A percentile compares a stretch with the other conserved stretches of the same genome.
Evolutionary conservation across 2,888 invertebrate species (phyloP).

Genomic region (Ochropacha duplaris): DNA sequence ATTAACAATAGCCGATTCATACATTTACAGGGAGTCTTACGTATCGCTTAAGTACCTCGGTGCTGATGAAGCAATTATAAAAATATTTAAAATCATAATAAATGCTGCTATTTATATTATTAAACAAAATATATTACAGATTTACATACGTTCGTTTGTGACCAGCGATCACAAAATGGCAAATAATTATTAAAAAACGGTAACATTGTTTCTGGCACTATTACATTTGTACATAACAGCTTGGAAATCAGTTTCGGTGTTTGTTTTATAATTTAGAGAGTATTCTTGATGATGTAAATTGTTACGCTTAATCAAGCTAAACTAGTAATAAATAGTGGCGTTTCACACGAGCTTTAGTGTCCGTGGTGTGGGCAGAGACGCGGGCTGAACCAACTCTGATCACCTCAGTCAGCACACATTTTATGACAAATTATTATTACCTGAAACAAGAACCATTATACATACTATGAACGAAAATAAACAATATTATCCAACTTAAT

Average conservation of each 20-base stretch:
- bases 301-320: slow-evolving; percentile 55
- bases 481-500: not conserved
- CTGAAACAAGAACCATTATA: slow-evolving; percentile 31
- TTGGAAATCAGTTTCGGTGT: slow-evolving; percentile 18
- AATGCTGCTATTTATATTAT: slow-evolving; percentile 59
- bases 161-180: not conserved
- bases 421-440: slow-evolving; percentile 44
- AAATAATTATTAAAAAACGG: slow-evolving; percentile 26
- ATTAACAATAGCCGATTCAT: not conserved
- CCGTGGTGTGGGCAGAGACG: slow-evolving; percentile 20
- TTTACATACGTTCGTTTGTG: slow-evolving; percentile 5
- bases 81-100: slow-evolving; percentile 52
- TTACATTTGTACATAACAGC: slow-evolving; percentile 43
- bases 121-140: slow-evolving; percentile 29
- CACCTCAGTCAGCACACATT: slow-evolving; percentile 59
- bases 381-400: slow-evolving; percentile 46
- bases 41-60: slow-evolving; percentile 58
- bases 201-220: slow-evolving; percentile 45
- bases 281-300: slow-evolving; percentile 40
- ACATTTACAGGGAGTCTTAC: slow-evolving; percentile 18
- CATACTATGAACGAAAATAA: not conserved
- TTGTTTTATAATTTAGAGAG: slow-evolving; percentile 32
- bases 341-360: slow-evolving; percentile 38
- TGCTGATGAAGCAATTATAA: slow-evolving; percentile 51
- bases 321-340: slow-evolving; percentile 63